Conservation (phyloP, 2,888 invertebrate genomes). For the Tachina grossa region DNA sequence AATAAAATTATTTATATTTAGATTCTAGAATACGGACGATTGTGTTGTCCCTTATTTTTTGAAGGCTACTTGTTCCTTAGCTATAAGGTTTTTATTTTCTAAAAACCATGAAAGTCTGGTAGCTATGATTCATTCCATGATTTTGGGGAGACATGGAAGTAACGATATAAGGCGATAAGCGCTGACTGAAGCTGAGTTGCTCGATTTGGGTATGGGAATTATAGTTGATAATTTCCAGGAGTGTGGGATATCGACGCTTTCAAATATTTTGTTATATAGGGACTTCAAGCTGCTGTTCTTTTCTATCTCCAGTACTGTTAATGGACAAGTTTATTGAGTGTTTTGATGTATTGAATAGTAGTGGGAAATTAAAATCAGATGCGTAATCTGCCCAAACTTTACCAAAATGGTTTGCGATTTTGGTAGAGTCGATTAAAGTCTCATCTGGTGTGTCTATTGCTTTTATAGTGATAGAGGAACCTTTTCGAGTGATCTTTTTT, state of each 20-base stretch:
- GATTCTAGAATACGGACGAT: too few relatives aligned
- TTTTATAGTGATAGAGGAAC: neutral
- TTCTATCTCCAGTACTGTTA: neutral
- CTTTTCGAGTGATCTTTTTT: conserved; percentile 2
- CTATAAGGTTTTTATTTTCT: conserved; percentile 25
- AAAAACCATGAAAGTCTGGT: conserved; percentile 24
- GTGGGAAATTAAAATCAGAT: neutral
- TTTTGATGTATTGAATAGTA: neutral
- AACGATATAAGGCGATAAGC: conserved; percentile 46
- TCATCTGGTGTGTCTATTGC: neutral
- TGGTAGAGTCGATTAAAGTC: neutral
- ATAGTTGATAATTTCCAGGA: conserved; percentile 34
- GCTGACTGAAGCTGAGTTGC: neutral
- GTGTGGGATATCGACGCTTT: neutral
- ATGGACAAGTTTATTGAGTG: neutral
- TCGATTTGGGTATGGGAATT: conserved; percentile 39
- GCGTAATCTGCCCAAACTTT: neutral
- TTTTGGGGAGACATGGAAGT: conserved; percentile 44
- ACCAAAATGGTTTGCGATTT: conserved; percentile 15
- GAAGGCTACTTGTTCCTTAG: conserved; percentile 43
- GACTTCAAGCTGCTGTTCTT: neutral
- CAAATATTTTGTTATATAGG: conserved; percentile 37
- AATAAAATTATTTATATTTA: too few relatives aligned
- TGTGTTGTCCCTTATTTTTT: conserved; percentile 1
- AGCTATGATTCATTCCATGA: conserved; percentile 6